A percentile compares a stretch with the other conserved stretches of the same genome.
Conservation (phyloP, 2,797 vertebrate species). For the Lemur catta region DNA sequence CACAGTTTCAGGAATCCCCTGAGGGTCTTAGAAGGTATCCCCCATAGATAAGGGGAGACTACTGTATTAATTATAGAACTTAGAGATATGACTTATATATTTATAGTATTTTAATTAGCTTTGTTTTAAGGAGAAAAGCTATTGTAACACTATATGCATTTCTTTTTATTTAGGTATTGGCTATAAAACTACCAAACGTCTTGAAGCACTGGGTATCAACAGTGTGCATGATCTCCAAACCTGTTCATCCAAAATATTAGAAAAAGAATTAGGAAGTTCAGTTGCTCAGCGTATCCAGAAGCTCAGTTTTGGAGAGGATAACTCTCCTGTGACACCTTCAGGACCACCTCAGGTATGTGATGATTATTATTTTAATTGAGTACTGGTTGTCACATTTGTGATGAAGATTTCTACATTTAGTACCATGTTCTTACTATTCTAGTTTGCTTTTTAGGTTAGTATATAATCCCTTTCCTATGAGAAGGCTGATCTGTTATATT, state of each 20-base stretch:
- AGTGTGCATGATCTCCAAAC: slow-evolving; percentile 87
- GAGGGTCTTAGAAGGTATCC: neutral
- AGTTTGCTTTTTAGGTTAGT: neutral
- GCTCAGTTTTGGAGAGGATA: slow-evolving; percentile 89
- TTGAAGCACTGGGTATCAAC: slow-evolving; percentile 87
- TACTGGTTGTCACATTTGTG: neutral
- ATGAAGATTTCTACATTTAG: neutral
- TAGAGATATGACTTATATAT: neutral
- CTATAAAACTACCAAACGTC: slow-evolving; percentile 87
- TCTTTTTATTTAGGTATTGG: slow-evolving; percentile 88
- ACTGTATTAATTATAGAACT: neutral
- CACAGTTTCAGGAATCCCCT: neutral
- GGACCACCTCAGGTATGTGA: slow-evolving; percentile 91
- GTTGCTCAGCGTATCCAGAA: slow-evolving; percentile 88
- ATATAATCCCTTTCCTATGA: neutral
- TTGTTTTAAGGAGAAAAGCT: slow-evolving; percentile 20
- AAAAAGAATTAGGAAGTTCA: slow-evolving; percentile 87
- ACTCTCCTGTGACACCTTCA: slow-evolving; percentile 87
- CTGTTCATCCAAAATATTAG: slow-evolving; percentile 83
- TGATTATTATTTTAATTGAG: neutral
- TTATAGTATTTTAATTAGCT: slow-evolving; percentile 17
- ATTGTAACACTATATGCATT: neutral
- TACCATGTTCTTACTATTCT: neutral
- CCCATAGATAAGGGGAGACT: neutral
- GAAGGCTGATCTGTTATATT: neutral